phyloP scores from a whole-genome alignment of 37 sponge, comb jelly and placozoan genomes.

The Mnemiopsis leidyi region DNA sequence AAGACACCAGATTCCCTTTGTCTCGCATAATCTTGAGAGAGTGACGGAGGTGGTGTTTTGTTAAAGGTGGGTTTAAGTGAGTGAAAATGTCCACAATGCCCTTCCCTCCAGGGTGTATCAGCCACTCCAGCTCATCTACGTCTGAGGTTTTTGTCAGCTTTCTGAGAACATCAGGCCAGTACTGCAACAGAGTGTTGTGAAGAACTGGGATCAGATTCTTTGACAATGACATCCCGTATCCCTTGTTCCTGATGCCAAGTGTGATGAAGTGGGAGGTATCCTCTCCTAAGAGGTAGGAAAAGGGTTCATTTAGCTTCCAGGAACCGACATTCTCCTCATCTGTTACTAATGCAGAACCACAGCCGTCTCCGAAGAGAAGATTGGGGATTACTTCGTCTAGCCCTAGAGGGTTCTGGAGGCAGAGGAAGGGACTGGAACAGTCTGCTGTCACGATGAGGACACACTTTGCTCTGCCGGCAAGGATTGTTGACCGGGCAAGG shows the following conservation, averaged over 20 bases:
- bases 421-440: background rate
- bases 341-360: background rate
- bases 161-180: background rate
- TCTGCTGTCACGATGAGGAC: slow-evolving; percentile 12
- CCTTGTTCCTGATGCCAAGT: too few relatives aligned
- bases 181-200: background rate
- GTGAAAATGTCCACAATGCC: background rate
- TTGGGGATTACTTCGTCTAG: background rate
- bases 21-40: background rate
- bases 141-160: background rate
- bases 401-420: background rate
- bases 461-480: background rate
- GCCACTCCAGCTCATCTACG: background rate
- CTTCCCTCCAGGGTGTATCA: background rate
- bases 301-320: background rate
- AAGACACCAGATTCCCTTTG: background rate
- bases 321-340: background rate
- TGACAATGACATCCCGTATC: background rate
- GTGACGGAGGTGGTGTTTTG: background rate
- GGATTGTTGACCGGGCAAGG: background rate
- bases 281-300: background rate
- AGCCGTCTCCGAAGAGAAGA: slow-evolving; percentile 2
- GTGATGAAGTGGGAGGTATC: background rate
- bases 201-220: background rate
- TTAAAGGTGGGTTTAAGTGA: background rate